Evolutionary conservation across 2,797 vertebrate species (phyloP).

Genomic region (Thunnus albacares): DNA sequence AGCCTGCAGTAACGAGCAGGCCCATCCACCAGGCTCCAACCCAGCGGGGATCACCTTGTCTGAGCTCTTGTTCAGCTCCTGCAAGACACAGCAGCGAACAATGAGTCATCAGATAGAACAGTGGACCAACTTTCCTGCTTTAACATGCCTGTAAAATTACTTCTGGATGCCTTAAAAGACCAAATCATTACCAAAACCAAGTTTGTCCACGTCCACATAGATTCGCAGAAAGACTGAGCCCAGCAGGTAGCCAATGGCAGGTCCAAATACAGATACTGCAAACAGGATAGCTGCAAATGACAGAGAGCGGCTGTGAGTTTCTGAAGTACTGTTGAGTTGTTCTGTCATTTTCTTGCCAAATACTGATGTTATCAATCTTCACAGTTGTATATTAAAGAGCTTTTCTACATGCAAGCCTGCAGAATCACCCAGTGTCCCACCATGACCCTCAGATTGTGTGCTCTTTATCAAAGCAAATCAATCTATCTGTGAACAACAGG

Average conservation of each 20-base stretch:
- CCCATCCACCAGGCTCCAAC: slow-evolving; percentile 99
- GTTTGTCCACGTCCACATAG: slow-evolving; percentile 92
- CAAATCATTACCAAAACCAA: slow-evolving; percentile 79
- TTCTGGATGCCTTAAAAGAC: not conserved
- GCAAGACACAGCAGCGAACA: slow-evolving; percentile 23
- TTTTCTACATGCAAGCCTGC: not conserved
- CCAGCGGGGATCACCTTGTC: slow-evolving; percentile 91
- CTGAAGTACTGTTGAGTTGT: not conserved
- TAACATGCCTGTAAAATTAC: not conserved
- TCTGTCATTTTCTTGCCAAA: not conserved
- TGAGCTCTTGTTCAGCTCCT: slow-evolving; percentile 83
- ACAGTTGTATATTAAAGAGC: not conserved
- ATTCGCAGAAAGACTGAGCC: slow-evolving; percentile 90
- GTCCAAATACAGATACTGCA: slow-evolving; percentile 93
- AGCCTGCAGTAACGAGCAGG: slow-evolving; percentile 89
- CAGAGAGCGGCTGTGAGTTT: slow-evolving; percentile 27
- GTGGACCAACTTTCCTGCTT: not conserved
- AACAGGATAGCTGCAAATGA: slow-evolving; percentile 92
- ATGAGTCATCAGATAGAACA: not conserved
- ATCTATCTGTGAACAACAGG: slow-evolving; percentile 17
- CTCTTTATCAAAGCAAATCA: not conserved
- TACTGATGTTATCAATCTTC: not conserved
- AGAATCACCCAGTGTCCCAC: not conserved
- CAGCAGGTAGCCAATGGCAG: slow-evolving; percentile 94
- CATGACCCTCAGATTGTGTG: not conserved